These are phyloP conservation scores for Araneus ventricosus DNA, from an alignment of 1,140 invertebrate genomes.

Conservation along the genomic window DNA sequence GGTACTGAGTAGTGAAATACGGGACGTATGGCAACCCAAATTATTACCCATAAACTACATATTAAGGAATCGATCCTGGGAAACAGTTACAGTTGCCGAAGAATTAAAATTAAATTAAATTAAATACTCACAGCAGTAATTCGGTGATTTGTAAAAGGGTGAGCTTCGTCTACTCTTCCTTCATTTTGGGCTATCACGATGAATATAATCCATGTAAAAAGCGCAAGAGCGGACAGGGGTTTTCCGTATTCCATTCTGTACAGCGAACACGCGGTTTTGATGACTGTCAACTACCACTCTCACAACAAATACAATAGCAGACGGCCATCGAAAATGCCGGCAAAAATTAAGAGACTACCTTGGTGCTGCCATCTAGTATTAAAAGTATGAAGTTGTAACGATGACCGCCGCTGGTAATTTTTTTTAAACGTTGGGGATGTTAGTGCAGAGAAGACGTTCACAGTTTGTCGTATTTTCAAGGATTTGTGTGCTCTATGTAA, in stretches of 20 bases:
- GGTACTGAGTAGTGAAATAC: too few species aligned
- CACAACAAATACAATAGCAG: not conserved
- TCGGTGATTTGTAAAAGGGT: not conserved
- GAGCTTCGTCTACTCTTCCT: not conserved
- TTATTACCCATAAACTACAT: too few species aligned
- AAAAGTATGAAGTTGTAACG: not conserved
- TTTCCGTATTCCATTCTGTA: not conserved
- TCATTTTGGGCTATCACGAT: not conserved
- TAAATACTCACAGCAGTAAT: not conserved
- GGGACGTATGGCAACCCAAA: too few species aligned
- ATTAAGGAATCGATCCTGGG: too few species aligned
- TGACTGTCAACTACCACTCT: not conserved
- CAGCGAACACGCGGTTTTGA: constrained; percentile 4
- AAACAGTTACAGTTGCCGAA: too few species aligned
- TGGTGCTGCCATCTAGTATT: not conserved
- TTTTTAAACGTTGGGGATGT: too few species aligned
- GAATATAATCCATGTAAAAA: not conserved
- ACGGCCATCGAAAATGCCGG: not conserved
- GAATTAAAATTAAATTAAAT: not conserved
- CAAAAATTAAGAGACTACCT: not conserved
- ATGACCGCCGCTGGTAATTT: too few species aligned
- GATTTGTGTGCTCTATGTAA: too few species aligned
- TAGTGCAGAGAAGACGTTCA: too few species aligned
- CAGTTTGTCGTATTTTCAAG: too few species aligned
- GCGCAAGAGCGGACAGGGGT: not conserved